Percentiles rank a stretch among this genome's conserved stretches.
Conservation (phyloP, 2,113 vertebrate species). For the Tragelaphus strepsiceros region DNA sequence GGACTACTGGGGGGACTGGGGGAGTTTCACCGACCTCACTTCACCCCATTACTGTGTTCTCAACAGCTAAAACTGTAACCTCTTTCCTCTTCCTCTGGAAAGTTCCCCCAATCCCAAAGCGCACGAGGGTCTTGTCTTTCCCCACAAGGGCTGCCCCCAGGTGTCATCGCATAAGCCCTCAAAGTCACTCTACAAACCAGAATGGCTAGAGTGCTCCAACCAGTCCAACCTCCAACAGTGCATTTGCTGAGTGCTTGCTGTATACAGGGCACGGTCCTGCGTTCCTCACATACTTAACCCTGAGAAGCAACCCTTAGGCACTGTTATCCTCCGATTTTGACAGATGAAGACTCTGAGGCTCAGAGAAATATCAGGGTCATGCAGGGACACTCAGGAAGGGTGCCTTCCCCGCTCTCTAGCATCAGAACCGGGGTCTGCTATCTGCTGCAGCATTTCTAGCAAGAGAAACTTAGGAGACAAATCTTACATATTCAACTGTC, state of each 20-base stretch:
- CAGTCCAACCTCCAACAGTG: not conserved
- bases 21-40: not conserved
- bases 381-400: not conserved
- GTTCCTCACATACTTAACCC: not conserved
- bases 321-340: not conserved
- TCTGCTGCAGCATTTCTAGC: not conserved
- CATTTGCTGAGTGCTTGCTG: not conserved
- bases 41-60: not conserved
- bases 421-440: not conserved
- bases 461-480: not conserved
- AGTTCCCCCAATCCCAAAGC: not conserved
- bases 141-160: not conserved
- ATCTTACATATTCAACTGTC: not conserved
- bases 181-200: not conserved
- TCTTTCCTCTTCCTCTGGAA: too few species aligned
- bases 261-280: not conserved
- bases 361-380: not conserved
- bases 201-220: not conserved
- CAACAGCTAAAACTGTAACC: not conserved
- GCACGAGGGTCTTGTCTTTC: not conserved
- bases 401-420: not conserved
- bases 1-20: not conserved
- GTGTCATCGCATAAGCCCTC: not conserved
- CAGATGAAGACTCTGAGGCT: not conserved
- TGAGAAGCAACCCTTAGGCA: not conserved